Base-by-base conservation (phyloP, 1,140 invertebrate genomes). In the Coptotermes formosanus region DNA sequence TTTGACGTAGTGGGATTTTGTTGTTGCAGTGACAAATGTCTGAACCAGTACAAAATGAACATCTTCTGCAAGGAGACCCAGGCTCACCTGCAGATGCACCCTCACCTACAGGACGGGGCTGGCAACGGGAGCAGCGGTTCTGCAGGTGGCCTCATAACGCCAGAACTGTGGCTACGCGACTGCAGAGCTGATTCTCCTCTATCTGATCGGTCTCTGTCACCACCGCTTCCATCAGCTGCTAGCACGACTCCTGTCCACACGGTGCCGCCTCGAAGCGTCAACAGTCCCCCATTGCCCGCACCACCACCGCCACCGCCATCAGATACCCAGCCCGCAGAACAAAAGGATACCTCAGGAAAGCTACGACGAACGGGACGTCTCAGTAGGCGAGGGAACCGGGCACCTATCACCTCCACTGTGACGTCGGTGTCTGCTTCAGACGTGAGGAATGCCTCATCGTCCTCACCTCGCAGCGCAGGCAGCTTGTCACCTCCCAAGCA, bases 21-120 rank as follows among this genome's bases (percentile, higher is more conserved):
- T 86, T 38, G 52, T 86, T 96, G 93, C 90, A 96, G 96, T 86
- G 96, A 97, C 90, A 98, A 98, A 92, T 98, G 97, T 89, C 92
- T 98, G 82, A 98, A 98, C 90, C 97, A 98, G 90, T 98, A 98
- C 92, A 98, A 98, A 92, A 98, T 98, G 97, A 96, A 97, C 89
- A 97, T 98, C 87, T 98, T 98, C 90, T 98, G 97, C 91, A 94
- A 95, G 45, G 97, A 98, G 91, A 97, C 97, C 7, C 95, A 97
- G 90, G 96, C 97, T 3, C 97, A 97, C 90, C 93, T 97, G 75
- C 95, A 97, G 89, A 93, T 97, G 87, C 96, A 97, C 89, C 95
- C 95, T 0, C 95, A 96, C 89, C 89, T 95, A 81, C 91, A 93
- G 52, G 92, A 91, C 19, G 89, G 45, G 82, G 85, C 30, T 87